Evolutionary conservation across 2,113 vertebrate genomes (phyloP).

Genomic region (Sapajus apella): DNA sequence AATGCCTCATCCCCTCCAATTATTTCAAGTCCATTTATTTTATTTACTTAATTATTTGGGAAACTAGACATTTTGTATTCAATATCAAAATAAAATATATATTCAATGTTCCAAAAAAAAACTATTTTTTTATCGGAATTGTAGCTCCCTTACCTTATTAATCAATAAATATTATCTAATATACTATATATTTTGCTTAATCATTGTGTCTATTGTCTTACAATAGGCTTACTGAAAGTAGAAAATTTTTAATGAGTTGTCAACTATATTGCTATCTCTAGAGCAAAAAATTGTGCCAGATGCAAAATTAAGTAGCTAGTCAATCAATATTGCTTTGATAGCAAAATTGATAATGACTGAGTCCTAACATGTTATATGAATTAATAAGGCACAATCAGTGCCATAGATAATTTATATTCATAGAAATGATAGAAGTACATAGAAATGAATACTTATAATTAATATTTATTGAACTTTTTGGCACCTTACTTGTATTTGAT

Average conservation of each 20-base stretch:
- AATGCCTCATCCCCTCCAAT: not conserved
- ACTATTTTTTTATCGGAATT: not conserved
- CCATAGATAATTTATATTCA: not conserved
- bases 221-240: not conserved
- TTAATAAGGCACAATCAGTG: not conserved
- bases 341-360: not conserved
- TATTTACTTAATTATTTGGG: not conserved
- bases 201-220: not conserved
- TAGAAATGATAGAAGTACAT: not conserved
- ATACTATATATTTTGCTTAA: not conserved
- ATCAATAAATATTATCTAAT: not conserved
- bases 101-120: not conserved
- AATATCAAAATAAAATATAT: not conserved
- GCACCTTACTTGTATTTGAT: not conserved
- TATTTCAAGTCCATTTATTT: not conserved
- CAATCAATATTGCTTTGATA: not conserved
- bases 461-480: not conserved
- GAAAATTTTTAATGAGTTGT: not conserved
- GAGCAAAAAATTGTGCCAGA: not conserved
- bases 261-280: not conserved
- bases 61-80: not conserved
- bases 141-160: not conserved
- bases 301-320: not conserved
- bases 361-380: not conserved
- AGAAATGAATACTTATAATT: constrained; percentile 16